A percentile compares a stretch with the other conserved stretches of the same genome.
Conservation (phyloP, 92 coral and sea anemone genomes). For the Blastomussa wellsi region DNA sequence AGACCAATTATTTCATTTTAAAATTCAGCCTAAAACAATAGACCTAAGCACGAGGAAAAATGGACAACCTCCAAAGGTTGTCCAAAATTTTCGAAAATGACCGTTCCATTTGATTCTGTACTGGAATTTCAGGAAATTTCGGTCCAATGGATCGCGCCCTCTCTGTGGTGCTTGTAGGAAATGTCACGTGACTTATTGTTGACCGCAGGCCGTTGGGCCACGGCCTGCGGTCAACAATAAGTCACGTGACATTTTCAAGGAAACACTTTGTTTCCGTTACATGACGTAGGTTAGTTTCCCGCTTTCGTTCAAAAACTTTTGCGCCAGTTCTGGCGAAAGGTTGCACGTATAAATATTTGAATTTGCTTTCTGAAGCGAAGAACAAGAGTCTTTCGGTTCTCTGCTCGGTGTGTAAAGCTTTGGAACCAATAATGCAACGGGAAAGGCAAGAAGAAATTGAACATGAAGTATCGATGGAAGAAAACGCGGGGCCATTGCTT, state of each 20-base stretch:
- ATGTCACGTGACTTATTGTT: no score
- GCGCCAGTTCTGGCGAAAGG: slow-evolving; percentile 11
- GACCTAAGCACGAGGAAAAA: no score
- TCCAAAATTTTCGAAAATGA: no score
- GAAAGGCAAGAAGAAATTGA: slow-evolving; percentile 72
- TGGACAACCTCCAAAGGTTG: no score
- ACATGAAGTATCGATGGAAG: slow-evolving; percentile 58
- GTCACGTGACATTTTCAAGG: slow-evolving; percentile 9
- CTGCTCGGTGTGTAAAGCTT: background rate
- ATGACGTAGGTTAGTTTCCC: slow-evolving; percentile 41
- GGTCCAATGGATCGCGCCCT: no score
- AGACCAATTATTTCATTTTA: no score
- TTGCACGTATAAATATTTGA: background rate
- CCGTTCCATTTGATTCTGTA: no score
- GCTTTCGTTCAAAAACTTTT: slow-evolving; percentile 54
- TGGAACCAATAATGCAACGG: slow-evolving; percentile 47
- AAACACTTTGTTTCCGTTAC: slow-evolving; percentile 19
- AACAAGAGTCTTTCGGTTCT: background rate
- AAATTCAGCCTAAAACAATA: no score
- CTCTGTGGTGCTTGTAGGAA: no score
- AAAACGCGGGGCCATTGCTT: slow-evolving; percentile 73
- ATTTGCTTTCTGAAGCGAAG: background rate
- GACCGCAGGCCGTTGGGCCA: no score
- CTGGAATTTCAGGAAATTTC: no score
- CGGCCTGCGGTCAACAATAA: no score